phyloP scores from a whole-genome alignment of 2,888 invertebrate genomes.

The Lathronympha strigana region DNA sequence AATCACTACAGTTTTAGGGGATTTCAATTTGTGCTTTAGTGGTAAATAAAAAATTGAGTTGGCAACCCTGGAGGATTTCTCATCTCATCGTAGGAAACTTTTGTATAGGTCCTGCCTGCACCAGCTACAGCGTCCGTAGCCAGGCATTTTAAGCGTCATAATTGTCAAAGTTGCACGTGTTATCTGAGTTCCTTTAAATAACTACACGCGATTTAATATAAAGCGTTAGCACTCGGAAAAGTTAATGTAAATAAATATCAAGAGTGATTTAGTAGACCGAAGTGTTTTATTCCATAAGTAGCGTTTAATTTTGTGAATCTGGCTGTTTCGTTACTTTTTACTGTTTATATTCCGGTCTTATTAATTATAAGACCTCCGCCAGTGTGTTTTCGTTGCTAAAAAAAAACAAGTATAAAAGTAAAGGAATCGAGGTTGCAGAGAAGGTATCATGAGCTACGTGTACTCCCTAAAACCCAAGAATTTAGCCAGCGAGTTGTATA shows the following conservation, averaged over 20 bases:
- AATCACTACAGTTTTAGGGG: too few relatives aligned
- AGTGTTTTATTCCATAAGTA: not conserved
- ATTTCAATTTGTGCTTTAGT: too few relatives aligned
- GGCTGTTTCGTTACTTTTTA: constrained; percentile 43
- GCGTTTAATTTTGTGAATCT: constrained; percentile 38
- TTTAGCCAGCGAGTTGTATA: constrained; percentile 55
- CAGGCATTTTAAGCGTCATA: not conserved
- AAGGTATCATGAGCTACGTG: constrained; percentile 70
- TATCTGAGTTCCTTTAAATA: not conserved
- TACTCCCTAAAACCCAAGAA: constrained; percentile 59
- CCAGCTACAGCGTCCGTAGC: not conserved
- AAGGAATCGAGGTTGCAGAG: constrained; percentile 29
- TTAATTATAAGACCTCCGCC: constrained; percentile 60
- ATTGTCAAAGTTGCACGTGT: not conserved
- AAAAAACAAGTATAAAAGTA: constrained; percentile 25
- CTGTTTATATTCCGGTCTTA: constrained; percentile 60
- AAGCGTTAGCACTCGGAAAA: not conserved
- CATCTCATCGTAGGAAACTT: not conserved
- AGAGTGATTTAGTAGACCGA: not conserved
- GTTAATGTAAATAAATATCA: not conserved
- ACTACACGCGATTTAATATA: not conserved
- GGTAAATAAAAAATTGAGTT: too few relatives aligned
- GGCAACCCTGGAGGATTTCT: not conserved
- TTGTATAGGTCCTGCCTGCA: not conserved
- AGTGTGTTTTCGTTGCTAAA: constrained; percentile 43